Conservation (phyloP, 2,888 invertebrate genomes). For the Mythimna albipuncta region DNA sequence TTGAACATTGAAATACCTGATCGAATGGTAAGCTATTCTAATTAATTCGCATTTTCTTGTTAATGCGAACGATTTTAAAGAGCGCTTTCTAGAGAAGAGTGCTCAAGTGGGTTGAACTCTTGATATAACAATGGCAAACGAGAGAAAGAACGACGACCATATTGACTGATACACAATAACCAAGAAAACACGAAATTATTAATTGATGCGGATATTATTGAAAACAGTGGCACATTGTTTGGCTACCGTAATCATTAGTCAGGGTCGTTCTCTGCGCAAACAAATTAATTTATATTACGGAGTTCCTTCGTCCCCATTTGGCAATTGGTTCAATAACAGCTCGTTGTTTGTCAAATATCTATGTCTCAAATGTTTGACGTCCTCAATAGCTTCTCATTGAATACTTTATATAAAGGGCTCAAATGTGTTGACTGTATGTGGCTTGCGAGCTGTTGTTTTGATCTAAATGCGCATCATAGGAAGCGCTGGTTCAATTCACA, state of each 20-base stretch:
- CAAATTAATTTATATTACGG: conserved; percentile 70
- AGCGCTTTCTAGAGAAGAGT: not conserved
- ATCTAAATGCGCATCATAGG: conserved; percentile 1
- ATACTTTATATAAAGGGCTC: conserved; percentile 50
- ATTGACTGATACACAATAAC: conserved; percentile 16
- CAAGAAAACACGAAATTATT: conserved; percentile 17
- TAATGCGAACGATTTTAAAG: not conserved
- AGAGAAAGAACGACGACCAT: not conserved
- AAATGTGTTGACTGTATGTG: conserved; percentile 13
- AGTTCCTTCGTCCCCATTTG: conserved; percentile 51
- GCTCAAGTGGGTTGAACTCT: conserved; percentile 3
- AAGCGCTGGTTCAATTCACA: not conserved
- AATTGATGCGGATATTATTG: conserved; percentile 32
- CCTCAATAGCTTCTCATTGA: conserved; percentile 66
- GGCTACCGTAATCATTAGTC: conserved; percentile 49
- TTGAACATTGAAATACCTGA: not conserved
- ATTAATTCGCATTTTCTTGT: not conserved
- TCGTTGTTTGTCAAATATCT: conserved; percentile 67
- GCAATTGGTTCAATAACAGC: conserved; percentile 75
- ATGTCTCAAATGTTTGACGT: conserved; percentile 66
- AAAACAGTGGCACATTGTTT: conserved; percentile 36
- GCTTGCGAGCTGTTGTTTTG: not conserved
- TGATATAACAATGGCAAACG: not conserved
- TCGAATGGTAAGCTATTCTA: not conserved
- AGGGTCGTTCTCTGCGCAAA: conserved; percentile 63